Conservation (phyloP, 2,888 invertebrate genomes). For the Charanyca ferruginea region DNA sequence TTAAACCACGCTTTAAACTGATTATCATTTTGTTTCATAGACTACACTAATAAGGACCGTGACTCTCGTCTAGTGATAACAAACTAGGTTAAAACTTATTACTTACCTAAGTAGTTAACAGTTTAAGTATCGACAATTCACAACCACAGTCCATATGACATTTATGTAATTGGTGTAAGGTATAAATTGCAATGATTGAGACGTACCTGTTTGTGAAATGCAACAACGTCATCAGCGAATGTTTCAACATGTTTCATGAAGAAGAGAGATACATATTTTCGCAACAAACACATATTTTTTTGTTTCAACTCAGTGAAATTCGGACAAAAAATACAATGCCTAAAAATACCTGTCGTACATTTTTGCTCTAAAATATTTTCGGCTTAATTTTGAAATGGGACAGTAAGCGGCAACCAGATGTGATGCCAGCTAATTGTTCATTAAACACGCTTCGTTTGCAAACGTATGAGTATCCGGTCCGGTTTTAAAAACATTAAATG, state of each 20-base stretch:
- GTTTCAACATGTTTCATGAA: constrained; percentile 3
- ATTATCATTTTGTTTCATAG: background rate
- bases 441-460: constrained; percentile 27
- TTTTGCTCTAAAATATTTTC: constrained; percentile 22
- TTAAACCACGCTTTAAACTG: too few species aligned
- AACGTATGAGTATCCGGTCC: constrained; percentile 26
- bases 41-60: background rate
- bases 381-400: constrained; percentile 24
- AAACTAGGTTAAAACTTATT: background rate
- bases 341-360: background rate
- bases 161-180: too few species aligned
- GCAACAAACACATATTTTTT: background rate
- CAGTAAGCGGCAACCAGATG: constrained; percentile 15
- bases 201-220: background rate
- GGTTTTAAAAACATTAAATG: constrained; percentile 26
- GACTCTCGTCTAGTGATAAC: background rate
- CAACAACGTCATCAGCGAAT: too few species aligned
- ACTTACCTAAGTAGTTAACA: constrained; percentile 19
- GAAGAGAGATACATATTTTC: background rate
- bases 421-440: constrained; percentile 43
- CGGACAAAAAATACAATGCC: background rate
- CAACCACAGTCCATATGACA: too few species aligned
- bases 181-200: too few species aligned
- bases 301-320: background rate
- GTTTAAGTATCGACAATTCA: background rate